Evolutionary conservation across 2,888 invertebrate genomes (phyloP).

Genomic region (Germaria angustata): DNA sequence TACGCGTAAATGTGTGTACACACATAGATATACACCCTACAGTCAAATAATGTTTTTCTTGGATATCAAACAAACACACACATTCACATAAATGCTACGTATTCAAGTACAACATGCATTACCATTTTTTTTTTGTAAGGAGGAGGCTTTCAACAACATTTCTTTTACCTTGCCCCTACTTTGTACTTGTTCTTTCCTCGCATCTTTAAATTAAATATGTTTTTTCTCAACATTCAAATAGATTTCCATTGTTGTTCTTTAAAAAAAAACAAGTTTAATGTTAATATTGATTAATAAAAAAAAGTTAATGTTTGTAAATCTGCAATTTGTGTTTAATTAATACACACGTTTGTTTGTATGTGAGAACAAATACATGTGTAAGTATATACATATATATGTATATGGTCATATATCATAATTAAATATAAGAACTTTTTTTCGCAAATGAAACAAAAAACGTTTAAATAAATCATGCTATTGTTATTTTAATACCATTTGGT

Average conservation of each 20-base stretch:
- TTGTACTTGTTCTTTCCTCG: not conserved
- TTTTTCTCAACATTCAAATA: constrained; percentile 35
- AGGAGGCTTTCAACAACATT: not conserved
- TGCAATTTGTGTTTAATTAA: constrained; percentile 67
- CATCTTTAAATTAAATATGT: constrained; percentile 32
- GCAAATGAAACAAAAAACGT: constrained; percentile 33
- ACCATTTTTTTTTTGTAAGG: constrained; percentile 31
- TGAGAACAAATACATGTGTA: not conserved
- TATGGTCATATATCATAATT: constrained; percentile 16
- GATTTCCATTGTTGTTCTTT: constrained; percentile 17
- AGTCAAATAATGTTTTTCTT: constrained; percentile 43
- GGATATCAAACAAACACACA: constrained; percentile 13
- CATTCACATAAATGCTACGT: constrained; percentile 13
- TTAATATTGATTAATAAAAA: constrained; percentile 54
- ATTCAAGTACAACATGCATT: constrained; percentile 45
- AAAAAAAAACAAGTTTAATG: constrained; percentile 25
- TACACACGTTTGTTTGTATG: constrained; percentile 33
- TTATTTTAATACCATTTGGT: constrained; percentile 4
- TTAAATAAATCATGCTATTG: constrained; percentile 19
- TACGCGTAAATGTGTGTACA: constrained; percentile 32
- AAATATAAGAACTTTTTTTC: constrained; percentile 49
- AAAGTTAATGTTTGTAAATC: constrained; percentile 60
- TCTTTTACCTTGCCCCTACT: not conserved
- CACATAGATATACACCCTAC: constrained; percentile 41
- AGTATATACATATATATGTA: not conserved